A percentile compares a stretch with the other conserved stretches of the same genome.
These are phyloP conservation scores for Caradrina clavipalpis DNA, from an alignment of 2,888 invertebrate genomes.

Conservation along the genomic window DNA sequence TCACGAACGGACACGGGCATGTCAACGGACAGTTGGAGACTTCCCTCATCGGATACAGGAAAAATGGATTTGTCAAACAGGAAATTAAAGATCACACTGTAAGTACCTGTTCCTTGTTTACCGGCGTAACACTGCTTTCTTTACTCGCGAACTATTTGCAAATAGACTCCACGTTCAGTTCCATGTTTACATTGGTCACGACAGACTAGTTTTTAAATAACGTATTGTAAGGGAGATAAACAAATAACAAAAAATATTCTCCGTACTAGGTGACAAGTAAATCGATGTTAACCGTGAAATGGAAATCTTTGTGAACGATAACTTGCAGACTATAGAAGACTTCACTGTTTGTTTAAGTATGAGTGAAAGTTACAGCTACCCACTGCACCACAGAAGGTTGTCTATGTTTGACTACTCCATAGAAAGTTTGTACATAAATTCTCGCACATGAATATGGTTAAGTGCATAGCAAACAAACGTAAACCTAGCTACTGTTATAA, in stretches of 20 bases:
- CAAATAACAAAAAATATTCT: background rate
- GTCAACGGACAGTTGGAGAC: slow-evolving; percentile 82
- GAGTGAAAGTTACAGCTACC: slow-evolving; percentile 66
- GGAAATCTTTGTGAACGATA: slow-evolving; percentile 26
- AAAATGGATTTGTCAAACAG: slow-evolving; percentile 82
- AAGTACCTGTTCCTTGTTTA: slow-evolving; percentile 66
- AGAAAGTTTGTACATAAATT: slow-evolving; percentile 60
- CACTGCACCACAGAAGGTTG: slow-evolving; percentile 51
- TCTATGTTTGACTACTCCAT: slow-evolving; percentile 58
- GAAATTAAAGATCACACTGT: slow-evolving; percentile 76
- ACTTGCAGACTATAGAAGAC: slow-evolving; percentile 14
- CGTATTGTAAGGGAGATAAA: background rate
- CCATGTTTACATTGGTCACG: slow-evolving; percentile 23
- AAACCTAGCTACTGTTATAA: background rate
- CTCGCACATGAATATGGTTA: slow-evolving; percentile 17
- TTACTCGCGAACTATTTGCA: background rate
- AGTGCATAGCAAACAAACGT: slow-evolving; percentile 12
- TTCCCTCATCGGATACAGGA: slow-evolving; percentile 81
- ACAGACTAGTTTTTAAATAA: slow-evolving; percentile 1
- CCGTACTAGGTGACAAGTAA: background rate
- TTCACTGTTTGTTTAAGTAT: slow-evolving; percentile 46
- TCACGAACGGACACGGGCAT: slow-evolving; percentile 84
- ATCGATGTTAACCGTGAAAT: slow-evolving; percentile 24
- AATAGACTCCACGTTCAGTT: background rate
- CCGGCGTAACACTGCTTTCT: slow-evolving; percentile 22